phyloP scores from a whole-genome alignment of 2,888 invertebrate species.

The Eristalinus sepulchralis region DNA sequence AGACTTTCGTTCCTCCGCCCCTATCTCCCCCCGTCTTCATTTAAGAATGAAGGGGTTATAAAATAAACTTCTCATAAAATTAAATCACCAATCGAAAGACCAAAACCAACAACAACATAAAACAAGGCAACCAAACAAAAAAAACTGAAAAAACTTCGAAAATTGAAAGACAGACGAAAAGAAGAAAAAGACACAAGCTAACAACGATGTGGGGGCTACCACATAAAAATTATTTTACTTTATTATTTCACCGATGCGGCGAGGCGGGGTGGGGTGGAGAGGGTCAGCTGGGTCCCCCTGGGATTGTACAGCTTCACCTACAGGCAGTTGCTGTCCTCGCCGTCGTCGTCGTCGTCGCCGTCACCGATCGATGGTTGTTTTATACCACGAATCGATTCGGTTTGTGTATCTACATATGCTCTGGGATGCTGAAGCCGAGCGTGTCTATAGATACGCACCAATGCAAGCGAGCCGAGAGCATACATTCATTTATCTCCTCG shows the following conservation, averaged over 20 bases:
- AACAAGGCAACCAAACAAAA: slow-evolving; percentile 9
- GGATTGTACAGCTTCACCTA: not conserved
- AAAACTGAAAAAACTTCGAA: slow-evolving; percentile 34
- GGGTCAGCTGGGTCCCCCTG: not conserved
- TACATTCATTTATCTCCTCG: slow-evolving; percentile 50
- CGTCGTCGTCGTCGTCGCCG: slow-evolving; percentile 15
- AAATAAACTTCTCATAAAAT: slow-evolving; percentile 71
- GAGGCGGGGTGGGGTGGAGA: not conserved
- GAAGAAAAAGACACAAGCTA: slow-evolving; percentile 23
- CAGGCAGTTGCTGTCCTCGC: not conserved
- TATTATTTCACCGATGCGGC: slow-evolving; percentile 51
- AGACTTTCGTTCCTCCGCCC: slow-evolving; percentile 28
- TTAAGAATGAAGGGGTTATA: slow-evolving; percentile 15
- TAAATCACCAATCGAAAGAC: slow-evolving; percentile 66
- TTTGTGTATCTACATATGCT: slow-evolving; percentile 49
- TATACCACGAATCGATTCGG: slow-evolving; percentile 34
- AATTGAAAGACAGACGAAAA: slow-evolving; percentile 33
- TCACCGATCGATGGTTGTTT: slow-evolving; percentile 32
- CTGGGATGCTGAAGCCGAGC: slow-evolving; percentile 19
- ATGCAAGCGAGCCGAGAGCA: slow-evolving; percentile 48
- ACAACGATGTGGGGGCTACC: slow-evolving; percentile 68
- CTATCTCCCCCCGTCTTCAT: not conserved
- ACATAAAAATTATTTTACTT: slow-evolving; percentile 71
- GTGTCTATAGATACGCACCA: slow-evolving; percentile 26
- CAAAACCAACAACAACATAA: slow-evolving; percentile 21